Percentiles rank a stretch among this genome's conserved stretches.
phyloP scores from a whole-genome alignment of 2,113 vertebrate species.

The Semnornis frantzii region DNA sequence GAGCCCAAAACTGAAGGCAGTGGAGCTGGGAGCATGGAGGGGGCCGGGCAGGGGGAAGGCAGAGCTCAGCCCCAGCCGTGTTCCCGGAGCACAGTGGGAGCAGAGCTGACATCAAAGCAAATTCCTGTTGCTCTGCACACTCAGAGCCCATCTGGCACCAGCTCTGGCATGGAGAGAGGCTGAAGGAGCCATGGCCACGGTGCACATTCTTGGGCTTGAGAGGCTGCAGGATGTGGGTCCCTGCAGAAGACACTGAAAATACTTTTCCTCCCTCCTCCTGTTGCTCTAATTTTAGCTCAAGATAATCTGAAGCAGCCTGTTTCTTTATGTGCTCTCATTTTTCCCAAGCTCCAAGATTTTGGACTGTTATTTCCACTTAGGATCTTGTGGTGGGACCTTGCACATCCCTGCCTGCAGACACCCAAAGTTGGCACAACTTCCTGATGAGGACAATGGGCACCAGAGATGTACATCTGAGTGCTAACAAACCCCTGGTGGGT shows the following conservation, averaged over 20 bases:
- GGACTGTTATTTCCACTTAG: neutral
- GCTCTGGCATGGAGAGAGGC: fast-evolving
- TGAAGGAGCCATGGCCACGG: neutral
- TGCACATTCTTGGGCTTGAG: neutral
- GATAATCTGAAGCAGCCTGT: neutral
- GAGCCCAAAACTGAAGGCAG: too few species aligned
- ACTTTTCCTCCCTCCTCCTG: neutral
- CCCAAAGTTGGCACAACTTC: fast-evolving
- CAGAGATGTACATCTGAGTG: neutral
- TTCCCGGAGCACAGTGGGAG: neutral
- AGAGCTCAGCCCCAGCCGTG: fast-evolving
- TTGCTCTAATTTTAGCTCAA: neutral
- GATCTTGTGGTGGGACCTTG: fast-evolving
- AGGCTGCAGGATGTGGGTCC: fast-evolving
- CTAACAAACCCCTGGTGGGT: neutral
- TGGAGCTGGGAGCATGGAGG: neutral
- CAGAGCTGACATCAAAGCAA: neutral
- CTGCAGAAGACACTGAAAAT: neutral
- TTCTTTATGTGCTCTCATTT: neutral
- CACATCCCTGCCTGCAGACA: fast-evolving
- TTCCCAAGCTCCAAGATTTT: neutral
- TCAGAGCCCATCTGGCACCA: neutral
- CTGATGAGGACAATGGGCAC: neutral
- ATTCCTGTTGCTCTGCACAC: neutral
- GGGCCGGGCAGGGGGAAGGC: neutral